Percentiles rank a stretch among this genome's conserved stretches.
These are phyloP conservation scores for Eriocheir sinensis DNA, from an alignment of 1,140 invertebrate species.

Conservation along the genomic window DNA sequence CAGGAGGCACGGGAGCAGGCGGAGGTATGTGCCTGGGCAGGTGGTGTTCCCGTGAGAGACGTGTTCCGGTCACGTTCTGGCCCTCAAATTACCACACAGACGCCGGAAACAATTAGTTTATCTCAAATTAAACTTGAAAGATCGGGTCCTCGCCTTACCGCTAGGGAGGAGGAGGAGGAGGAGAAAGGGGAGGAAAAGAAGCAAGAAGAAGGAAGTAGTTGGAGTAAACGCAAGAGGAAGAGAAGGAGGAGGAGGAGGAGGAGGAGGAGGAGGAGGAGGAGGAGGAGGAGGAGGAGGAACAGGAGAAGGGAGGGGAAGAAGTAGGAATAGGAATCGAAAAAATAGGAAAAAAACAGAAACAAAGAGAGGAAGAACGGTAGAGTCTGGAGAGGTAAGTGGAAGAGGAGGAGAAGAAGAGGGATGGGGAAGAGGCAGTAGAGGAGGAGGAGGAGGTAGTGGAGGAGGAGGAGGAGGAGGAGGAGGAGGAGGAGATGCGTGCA, in stretches of 20 bases:
- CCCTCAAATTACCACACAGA: conserved; percentile 41
- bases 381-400: too few relatives aligned
- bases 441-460: background rate
- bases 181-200: too few relatives aligned
- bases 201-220: too few relatives aligned
- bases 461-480: background rate
- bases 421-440: too few relatives aligned
- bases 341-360: too few relatives aligned
- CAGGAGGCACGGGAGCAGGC: background rate
- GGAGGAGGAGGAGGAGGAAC: too few relatives aligned
- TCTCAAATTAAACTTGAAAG: background rate
- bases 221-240: too few relatives aligned
- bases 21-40: background rate
- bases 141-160: background rate
- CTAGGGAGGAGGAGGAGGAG: background rate
- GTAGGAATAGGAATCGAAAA: too few relatives aligned
- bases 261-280: too few relatives aligned
- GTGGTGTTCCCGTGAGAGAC: background rate
- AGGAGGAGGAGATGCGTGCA: background rate
- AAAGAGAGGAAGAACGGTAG: too few relatives aligned
- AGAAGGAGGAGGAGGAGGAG: too few relatives aligned
- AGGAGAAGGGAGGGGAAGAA: too few relatives aligned
- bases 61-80: conserved; percentile 49
- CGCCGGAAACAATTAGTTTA: conserved; percentile 57
- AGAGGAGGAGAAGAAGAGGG: background rate